These are phyloP conservation scores for Calypte anna DNA, from an alignment of 2,113 vertebrate species.

Conservation along the genomic window DNA sequence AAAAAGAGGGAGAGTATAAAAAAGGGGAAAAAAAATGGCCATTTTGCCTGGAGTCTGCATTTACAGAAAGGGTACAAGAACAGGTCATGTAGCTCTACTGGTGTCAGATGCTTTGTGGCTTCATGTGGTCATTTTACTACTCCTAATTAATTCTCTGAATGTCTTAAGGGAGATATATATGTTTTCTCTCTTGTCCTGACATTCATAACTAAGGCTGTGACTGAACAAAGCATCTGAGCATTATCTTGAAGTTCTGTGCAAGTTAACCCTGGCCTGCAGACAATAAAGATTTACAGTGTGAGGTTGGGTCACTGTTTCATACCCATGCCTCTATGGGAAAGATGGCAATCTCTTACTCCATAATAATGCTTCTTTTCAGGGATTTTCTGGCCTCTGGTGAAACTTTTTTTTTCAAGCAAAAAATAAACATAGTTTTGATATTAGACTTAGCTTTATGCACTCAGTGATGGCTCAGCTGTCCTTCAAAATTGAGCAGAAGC, in stretches of 20 bases:
- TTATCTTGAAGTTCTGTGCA: neutral
- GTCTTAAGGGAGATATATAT: neutral
- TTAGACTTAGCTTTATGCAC: neutral
- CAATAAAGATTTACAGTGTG: neutral
- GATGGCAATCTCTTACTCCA: neutral
- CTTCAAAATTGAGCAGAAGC: neutral
- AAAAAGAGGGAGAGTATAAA: neutral
- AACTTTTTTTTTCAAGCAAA: neutral
- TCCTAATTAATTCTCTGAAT: neutral
- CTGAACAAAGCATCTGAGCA: neutral
- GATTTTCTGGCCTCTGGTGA: neutral
- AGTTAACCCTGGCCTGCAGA: neutral
- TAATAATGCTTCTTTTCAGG: neutral
- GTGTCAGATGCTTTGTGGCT: neutral
- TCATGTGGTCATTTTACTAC: neutral
- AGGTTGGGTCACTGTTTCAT: neutral
- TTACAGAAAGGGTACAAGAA: neutral
- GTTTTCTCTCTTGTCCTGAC: neutral
- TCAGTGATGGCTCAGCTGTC: neutral
- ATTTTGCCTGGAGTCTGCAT: neutral
- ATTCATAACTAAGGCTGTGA: neutral
- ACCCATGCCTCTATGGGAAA: neutral
- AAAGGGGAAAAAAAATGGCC: no score
- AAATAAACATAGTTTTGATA: neutral
- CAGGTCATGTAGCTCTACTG: neutral